These are phyloP conservation scores for Cantharis nigra DNA, from an alignment of 2,888 invertebrate species.

Conservation along the genomic window DNA sequence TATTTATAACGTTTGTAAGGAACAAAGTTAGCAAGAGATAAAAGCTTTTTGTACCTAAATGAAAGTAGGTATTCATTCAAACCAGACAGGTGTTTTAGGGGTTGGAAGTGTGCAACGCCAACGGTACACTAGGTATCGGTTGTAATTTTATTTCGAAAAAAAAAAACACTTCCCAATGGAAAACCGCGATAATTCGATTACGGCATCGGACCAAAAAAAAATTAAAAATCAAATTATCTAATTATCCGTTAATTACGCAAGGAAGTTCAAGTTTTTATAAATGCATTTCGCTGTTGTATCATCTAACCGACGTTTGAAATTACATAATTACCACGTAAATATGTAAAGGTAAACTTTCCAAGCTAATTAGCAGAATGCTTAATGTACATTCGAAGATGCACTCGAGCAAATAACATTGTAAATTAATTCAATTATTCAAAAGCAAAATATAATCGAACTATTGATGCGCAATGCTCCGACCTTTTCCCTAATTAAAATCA, in stretches of 20 bases:
- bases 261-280: neutral
- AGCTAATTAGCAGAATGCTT: neutral
- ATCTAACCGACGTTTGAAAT: neutral
- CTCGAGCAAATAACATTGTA: neutral
- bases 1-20: slow-evolving; percentile 2
- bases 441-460: neutral
- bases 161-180: neutral
- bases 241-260: neutral
- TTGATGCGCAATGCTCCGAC: neutral
- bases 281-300: neutral
- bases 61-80: neutral
- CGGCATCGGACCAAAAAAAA: neutral
- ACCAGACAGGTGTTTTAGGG: neutral
- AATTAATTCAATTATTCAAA: neutral
- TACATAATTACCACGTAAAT: neutral
- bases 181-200: neutral
- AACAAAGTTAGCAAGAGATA: slow-evolving; percentile 1
- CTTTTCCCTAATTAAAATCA: neutral
- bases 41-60: slow-evolving; percentile 3
- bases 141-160: neutral
- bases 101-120: neutral
- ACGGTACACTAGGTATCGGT: neutral
- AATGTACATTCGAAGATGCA: neutral
- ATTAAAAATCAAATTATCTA: neutral
- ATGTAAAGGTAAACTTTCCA: neutral